Base-by-base conservation (phyloP, 30 jellyfish, hydroid and myxozoan genomes). In the Aurelia aurita region DNA sequence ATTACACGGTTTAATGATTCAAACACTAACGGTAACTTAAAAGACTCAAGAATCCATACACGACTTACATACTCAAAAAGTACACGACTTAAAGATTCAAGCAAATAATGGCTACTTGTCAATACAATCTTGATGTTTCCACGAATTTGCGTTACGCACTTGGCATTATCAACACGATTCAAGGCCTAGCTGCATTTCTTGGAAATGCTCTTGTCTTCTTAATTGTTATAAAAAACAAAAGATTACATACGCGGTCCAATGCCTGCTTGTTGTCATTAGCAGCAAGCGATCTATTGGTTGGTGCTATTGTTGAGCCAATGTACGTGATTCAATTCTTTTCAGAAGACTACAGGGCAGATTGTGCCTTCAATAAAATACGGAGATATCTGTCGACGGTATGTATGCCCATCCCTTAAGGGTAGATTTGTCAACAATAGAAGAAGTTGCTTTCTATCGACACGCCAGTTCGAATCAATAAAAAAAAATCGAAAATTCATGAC, bases 261-360 rank as follows among this genome's bases (percentile, higher is more conserved):
- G n/a, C 23, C 44, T 49, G 86, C 49, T 31, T 79, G 29, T 32
- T 60, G 18, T 89, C 97, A 9, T 64, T 89, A 55, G 94, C 97
- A 6, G 72, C 76, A 27, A 68, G 90, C 21, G 97, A 89, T 64
- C 25, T 82, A 39, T 47, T 80, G 21, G 95, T 89, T 69, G 97
- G 95, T 5, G 23, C 51, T 12, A 43, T 80, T 20, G 57, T 89
- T 12, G 74, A 67, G 16, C 94, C 94, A 16, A 18, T 80, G 26
- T 16, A 70, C 3, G 72, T 44, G 14, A 16, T 55, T 58, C 97
- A 89, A 57, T 32, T 79, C 29, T 45, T 89, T n/a, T 55, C 60
- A 9, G 22, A 45, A 15, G 47, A 77, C 8, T 62, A 72, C 28
- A 86, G 65, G 77, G 25, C 23, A 15, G 67, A 54, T 47, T 80